A percentile compares a stretch with the other conserved stretches of the same genome.
These are phyloP conservation scores for Anoplolepis gracilipes DNA, from an alignment of 1,140 invertebrate genomes.

Conservation along the genomic window DNA sequence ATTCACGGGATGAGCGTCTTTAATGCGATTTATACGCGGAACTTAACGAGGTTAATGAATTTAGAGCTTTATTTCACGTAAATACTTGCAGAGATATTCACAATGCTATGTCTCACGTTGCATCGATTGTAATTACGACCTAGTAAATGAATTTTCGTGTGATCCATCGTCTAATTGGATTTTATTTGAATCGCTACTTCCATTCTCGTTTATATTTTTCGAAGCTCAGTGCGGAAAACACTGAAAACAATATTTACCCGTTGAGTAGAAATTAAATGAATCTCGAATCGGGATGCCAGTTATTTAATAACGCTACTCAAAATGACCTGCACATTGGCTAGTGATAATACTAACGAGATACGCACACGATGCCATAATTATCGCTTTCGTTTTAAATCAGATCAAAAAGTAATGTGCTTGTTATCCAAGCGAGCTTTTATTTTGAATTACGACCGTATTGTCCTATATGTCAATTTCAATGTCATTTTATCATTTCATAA, in stretches of 20 bases:
- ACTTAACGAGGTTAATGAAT: conserved; percentile 42
- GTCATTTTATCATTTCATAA: conserved; percentile 42
- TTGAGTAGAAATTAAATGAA: conserved; percentile 38
- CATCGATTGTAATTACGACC: conserved; percentile 63
- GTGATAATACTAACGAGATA: conserved; percentile 17
- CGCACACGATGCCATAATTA: conserved; percentile 27
- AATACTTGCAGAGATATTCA: conserved; percentile 33
- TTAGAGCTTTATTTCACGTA: conserved; percentile 63
- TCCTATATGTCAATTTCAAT: conserved; percentile 15
- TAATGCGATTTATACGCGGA: conserved; percentile 18
- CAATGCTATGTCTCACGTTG: background rate
- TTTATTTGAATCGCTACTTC: conserved; percentile 68
- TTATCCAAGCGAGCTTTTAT: conserved; percentile 38
- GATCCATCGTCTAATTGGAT: conserved; percentile 66
- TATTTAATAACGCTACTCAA: conserved; percentile 66
- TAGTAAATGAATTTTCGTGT: conserved; percentile 61
- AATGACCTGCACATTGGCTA: conserved; percentile 8
- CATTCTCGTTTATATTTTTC: conserved; percentile 57
- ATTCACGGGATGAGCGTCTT: conserved; percentile 5
- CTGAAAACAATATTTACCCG: conserved; percentile 62
- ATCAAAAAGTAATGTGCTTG: conserved; percentile 11
- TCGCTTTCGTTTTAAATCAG: conserved; percentile 49
- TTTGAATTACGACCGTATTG: conserved; percentile 9
- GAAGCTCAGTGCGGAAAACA: background rate
- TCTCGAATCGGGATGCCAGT: conserved; percentile 25